Evolutionary conservation across 1,140 invertebrate genomes (phyloP).

Genomic region (Andrena cerasifolii): DNA sequence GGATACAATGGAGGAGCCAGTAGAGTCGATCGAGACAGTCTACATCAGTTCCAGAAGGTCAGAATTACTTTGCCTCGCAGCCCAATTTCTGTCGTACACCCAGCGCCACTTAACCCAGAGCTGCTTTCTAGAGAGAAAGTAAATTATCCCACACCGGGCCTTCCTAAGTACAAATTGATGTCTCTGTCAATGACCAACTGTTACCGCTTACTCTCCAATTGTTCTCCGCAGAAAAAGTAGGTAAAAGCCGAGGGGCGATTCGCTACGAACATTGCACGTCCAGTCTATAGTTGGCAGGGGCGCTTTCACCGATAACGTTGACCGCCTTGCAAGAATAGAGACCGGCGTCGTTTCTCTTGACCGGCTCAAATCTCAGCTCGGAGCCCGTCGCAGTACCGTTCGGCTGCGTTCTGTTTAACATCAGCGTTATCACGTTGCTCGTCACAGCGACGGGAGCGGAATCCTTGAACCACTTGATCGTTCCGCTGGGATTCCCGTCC

Average conservation of each 20-base stretch:
- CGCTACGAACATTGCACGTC: conserved; percentile 90
- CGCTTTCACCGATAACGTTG: conserved; percentile 90
- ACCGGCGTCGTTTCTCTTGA: conserved; percentile 86
- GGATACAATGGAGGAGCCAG: not conserved
- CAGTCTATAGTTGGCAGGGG: conserved; percentile 89
- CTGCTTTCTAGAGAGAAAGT: not conserved
- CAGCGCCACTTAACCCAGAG: too few species aligned
- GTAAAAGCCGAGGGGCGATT: conserved; percentile 40
- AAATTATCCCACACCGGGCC: not conserved
- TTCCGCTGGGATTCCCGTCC: conserved; percentile 92
- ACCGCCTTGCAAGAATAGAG: conserved; percentile 92
- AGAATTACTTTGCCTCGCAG: too few species aligned
- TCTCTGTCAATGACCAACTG: not conserved
- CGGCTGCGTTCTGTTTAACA: conserved; percentile 60
- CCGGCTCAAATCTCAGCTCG: conserved; percentile 87
- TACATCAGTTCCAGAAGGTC: too few species aligned
- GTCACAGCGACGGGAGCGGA: conserved; percentile 59
- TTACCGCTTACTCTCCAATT: not conserved
- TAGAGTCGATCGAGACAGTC: too few species aligned
- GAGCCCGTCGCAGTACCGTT: conserved; percentile 78
- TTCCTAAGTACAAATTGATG: not conserved
- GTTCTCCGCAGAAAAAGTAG: not conserved
- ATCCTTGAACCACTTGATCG: conserved; percentile 90
- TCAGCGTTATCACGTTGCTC: conserved; percentile 45
- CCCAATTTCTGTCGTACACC: too few species aligned